Base-by-base conservation (phyloP, 2,797 vertebrate species). In the Acanthornis magna region DNA sequence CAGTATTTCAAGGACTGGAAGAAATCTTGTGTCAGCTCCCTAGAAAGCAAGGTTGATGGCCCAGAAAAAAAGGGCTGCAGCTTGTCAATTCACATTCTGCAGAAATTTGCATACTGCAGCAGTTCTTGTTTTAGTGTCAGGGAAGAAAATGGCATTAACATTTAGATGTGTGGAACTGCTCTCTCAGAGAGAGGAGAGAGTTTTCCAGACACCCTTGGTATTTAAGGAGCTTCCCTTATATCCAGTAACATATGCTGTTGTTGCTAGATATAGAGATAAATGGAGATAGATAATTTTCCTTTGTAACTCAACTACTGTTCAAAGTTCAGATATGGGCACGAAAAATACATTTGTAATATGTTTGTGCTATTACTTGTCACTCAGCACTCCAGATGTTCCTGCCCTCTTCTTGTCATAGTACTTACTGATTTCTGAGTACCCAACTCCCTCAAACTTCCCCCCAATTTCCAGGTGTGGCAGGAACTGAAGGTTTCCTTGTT, bases 21-120 rank as follows among this genome's bases (percentile, higher is more conserved):
- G 18, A 83, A 84, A 82, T 63, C 60, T 68, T 34, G 11, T 66
- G 54, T 26, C 32, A 73, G 4, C 22, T 89, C n/a, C 36, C 60
- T 66, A 34, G 80, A 60, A 79, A 76, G 38, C 36, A 30, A 73
- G 21, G 42, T 32, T 88, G 65, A 63, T 21, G 29, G 47, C 50
- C 15, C 2, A 57, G 51, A 18, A 61, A 25, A 50, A 66, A 61
- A 71, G 30, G 76, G 27, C 74, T 84, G 78, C 63, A 63, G n/a
- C 38, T 77, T 89, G 71, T 74, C 89, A 66, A 20, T 83, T 94
- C 42, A 45, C n/a, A 58, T 84, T 96, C 89, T 97, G 95, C 93
- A 96, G 91, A 65, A 89, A 96, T 96, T 96, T 95, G 79, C 94
- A 97, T 95, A 91, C 72, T 95, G 93, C 84, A 71, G 95, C 88